A percentile compares a stretch with the other conserved stretches of the same genome.
Conservation (phyloP, 2,888 invertebrate species). For the Dryadula phaetusa region DNA sequence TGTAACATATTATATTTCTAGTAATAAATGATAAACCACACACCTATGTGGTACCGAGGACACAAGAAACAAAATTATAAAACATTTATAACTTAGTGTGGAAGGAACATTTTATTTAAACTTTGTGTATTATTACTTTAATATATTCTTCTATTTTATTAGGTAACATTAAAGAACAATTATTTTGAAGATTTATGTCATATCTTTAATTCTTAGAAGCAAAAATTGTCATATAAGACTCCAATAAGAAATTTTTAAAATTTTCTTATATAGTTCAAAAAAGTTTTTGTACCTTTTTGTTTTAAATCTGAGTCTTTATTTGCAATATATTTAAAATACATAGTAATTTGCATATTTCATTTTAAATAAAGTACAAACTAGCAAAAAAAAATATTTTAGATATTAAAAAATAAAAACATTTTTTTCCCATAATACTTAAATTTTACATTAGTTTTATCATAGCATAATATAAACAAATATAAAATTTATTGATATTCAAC, state of each 20-base stretch:
- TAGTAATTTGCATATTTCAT: neutral
- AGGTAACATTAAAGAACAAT: too few relatives aligned
- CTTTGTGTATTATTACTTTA: neutral
- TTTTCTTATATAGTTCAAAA: neutral
- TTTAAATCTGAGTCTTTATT: neutral
- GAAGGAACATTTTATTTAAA: neutral
- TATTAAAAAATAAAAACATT: neutral
- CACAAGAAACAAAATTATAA: neutral
- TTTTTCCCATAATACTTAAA: neutral
- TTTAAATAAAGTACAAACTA: neutral
- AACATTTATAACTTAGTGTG: neutral
- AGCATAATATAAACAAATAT: neutral
- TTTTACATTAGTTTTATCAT: neutral
- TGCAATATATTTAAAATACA: neutral
- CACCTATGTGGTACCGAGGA: neutral
- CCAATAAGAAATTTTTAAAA: slow-evolving; percentile 23
- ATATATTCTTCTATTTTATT: neutral
- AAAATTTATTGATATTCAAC: neutral
- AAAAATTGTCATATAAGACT: slow-evolving; percentile 24
- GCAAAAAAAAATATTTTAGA: too few relatives aligned
- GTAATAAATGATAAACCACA: neutral
- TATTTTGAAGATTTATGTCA: neutral
- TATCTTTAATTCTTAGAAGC: neutral
- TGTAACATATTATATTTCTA: neutral
- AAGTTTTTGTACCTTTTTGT: neutral